These are phyloP conservation scores for Phragmatobia fuliginosa DNA, from an alignment of 2,888 invertebrate species.

Conservation along the genomic window DNA sequence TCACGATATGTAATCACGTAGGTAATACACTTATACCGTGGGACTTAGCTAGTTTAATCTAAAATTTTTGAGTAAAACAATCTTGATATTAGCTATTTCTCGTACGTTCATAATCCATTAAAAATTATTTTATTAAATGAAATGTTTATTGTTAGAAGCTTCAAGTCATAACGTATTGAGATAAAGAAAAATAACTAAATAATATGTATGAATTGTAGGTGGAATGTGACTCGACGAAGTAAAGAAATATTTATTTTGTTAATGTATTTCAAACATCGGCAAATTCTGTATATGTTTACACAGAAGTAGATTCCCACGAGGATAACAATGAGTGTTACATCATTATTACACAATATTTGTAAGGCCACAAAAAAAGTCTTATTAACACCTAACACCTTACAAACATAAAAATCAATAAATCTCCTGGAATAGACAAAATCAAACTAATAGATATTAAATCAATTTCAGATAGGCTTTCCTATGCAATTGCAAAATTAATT, in stretches of 20 bases:
- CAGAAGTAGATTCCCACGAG: constrained; percentile 16
- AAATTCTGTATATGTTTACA: constrained; percentile 31
- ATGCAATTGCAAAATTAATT: too few species aligned
- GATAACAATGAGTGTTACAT: not conserved
- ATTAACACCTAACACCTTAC: not conserved
- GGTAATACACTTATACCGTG: too few species aligned
- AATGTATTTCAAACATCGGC: constrained; percentile 42
- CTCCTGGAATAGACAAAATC: too few species aligned
- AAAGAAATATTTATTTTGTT: constrained; percentile 52
- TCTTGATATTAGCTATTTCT: too few species aligned
- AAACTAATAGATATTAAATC: too few species aligned
- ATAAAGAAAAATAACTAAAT: constrained; percentile 2
- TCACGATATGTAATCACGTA: too few species aligned
- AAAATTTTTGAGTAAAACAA: too few species aligned
- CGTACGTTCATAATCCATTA: too few species aligned
- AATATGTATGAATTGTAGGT: not conserved
- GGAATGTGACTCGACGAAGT: not conserved
- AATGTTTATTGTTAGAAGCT: not conserved
- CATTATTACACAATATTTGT: not conserved
- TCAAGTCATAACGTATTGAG: not conserved
- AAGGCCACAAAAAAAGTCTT: not conserved
- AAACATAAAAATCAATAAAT: not conserved
- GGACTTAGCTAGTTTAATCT: too few species aligned
- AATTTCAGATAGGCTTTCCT: too few species aligned
- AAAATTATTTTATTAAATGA: not conserved